Percentiles rank a stretch among this genome's conserved stretches.
Conservation (phyloP, 2,797 vertebrate species). For the Zalophus californianus region DNA sequence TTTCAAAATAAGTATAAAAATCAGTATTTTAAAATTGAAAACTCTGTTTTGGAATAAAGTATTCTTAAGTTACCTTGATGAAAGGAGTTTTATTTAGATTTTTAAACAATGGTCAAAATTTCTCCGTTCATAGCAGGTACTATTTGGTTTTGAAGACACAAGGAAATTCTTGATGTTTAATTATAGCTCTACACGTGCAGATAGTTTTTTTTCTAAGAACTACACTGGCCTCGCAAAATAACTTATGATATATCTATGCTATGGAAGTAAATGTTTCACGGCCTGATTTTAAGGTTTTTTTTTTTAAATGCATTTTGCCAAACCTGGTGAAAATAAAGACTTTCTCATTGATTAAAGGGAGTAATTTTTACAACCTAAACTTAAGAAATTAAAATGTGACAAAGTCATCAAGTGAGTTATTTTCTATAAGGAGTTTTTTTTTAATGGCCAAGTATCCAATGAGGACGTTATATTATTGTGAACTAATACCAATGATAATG, state of each 20-base stretch:
- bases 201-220: background rate
- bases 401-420: background rate
- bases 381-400: slow-evolving; percentile 36
- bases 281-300: background rate
- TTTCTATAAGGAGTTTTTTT: slow-evolving; percentile 60
- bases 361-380: slow-evolving; percentile 31
- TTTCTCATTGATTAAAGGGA: background rate
- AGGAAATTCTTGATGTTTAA: slow-evolving; percentile 10
- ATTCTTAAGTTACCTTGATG: slow-evolving; percentile 15
- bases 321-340: background rate
- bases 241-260: background rate
- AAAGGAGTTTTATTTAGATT: slow-evolving; percentile 37
- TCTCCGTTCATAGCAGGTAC: background rate
- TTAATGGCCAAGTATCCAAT: slow-evolving; percentile 69
- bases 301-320: slow-evolving; percentile 27
- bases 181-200: background rate
- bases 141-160: background rate
- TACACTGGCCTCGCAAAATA: slow-evolving; percentile 9
- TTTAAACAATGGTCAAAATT: background rate
- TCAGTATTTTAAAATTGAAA: background rate
- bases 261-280: background rate
- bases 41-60: slow-evolving; percentile 2
- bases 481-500: slow-evolving; percentile 8
- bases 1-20: slow-evolving; percentile 53
- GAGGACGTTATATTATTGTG: slow-evolving; percentile 60